A percentile compares a stretch with the other conserved stretches of the same genome.
These are phyloP conservation scores for Syndactyla subalaris DNA, from an alignment of 2,797 vertebrate genomes.

Conservation along the genomic window DNA sequence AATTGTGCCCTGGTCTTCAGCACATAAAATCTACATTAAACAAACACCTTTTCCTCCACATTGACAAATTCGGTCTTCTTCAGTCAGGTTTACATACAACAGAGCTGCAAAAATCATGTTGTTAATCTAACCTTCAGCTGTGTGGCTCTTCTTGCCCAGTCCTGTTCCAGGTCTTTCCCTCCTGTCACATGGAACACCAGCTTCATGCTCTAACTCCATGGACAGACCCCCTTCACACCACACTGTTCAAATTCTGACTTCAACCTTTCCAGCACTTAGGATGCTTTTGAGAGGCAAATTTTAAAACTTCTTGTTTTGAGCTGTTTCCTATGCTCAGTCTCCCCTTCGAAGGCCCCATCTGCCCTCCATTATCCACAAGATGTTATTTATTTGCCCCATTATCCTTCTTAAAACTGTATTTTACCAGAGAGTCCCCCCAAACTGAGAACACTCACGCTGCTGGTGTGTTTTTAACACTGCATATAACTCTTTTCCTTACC, in stretches of 20 bases:
- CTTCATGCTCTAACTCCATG: not conserved
- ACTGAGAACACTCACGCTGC: not conserved
- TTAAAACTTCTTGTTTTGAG: not conserved
- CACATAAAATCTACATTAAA: not conserved
- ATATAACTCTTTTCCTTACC: not conserved
- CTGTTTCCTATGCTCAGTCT: not conserved
- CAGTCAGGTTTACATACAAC: not conserved
- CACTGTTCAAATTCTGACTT: not conserved
- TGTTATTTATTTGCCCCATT: not conserved
- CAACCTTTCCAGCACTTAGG: not conserved
- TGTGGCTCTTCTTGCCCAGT: not conserved
- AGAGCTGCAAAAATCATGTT: not conserved
- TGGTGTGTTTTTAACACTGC: not conserved
- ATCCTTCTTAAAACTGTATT: not conserved
- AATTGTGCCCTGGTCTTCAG: not conserved
- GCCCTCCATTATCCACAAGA: not conserved
- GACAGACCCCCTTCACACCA: not conserved
- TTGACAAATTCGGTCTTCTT: not conserved
- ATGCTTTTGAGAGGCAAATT: not conserved
- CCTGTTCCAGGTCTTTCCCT: not conserved
- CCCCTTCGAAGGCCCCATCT: not conserved
- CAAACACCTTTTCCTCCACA: not conserved
- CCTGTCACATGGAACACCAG: not conserved
- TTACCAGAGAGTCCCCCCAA: not conserved
- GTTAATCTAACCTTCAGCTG: not conserved